Conservation (phyloP, 2,113 vertebrate species). For the Hemibagrus wyckioides region DNA sequence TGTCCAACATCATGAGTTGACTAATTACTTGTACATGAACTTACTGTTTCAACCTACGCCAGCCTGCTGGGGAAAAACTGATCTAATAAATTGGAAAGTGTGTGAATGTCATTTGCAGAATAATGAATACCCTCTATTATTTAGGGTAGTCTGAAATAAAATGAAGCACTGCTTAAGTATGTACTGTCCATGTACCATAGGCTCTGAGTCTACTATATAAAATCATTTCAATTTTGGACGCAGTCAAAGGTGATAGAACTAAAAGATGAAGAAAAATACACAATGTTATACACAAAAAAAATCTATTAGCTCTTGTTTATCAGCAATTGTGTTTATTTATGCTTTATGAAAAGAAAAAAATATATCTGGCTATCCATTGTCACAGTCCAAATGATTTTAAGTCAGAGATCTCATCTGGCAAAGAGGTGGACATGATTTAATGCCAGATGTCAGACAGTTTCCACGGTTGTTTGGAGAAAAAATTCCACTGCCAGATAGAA, state of each 20-base stretch:
- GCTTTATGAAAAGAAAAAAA: neutral
- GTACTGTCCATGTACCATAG: neutral
- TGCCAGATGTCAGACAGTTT: constrained; percentile 39
- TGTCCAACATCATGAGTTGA: neutral
- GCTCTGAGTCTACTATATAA: neutral
- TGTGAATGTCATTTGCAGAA: neutral
- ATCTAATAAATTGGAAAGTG: neutral
- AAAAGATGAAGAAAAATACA: neutral
- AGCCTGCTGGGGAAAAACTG: neutral
- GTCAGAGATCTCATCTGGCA: constrained; percentile 34
- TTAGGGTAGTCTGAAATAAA: neutral
- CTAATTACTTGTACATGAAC: neutral
- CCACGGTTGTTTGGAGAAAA: constrained; percentile 28
- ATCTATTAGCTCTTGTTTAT: neutral
- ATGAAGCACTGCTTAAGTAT: neutral
- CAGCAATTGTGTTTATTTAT: neutral
- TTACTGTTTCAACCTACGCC: neutral
- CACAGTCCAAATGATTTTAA: constrained; percentile 17
- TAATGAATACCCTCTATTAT: neutral
- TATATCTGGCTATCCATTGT: neutral
- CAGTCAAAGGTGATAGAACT: neutral
- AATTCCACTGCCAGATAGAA: constrained; percentile 27
- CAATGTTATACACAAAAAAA: neutral
- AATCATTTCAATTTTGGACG: neutral
- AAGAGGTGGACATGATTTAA: constrained; percentile 33